Evolutionary conservation across 1,140 invertebrate species (phyloP).

Genomic region (Drosophila arawakana): DNA sequence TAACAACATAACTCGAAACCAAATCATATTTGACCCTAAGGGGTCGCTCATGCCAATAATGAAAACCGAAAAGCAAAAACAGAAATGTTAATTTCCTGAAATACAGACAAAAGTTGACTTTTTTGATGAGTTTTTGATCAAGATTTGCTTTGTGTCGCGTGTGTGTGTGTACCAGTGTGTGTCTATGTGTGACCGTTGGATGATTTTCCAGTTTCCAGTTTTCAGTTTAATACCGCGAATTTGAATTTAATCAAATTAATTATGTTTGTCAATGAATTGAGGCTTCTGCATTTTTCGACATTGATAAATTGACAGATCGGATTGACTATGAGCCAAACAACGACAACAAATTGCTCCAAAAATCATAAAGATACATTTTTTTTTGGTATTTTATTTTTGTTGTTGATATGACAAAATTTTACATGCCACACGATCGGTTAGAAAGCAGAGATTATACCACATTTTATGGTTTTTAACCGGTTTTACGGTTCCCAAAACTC

Average conservation of each 20-base stretch:
- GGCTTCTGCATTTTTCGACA: slow-evolving; percentile 58
- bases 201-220: slow-evolving; percentile 37
- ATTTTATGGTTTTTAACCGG: slow-evolving; percentile 64
- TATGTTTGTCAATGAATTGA: slow-evolving; percentile 73
- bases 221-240: slow-evolving; percentile 55
- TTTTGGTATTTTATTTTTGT: slow-evolving; percentile 7
- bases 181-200: slow-evolving; percentile 57
- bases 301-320: slow-evolving; percentile 78
- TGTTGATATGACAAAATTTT: slow-evolving; percentile 39
- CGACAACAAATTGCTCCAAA: slow-evolving; percentile 67
- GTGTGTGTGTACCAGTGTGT: background rate
- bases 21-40: slow-evolving; percentile 80
- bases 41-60: slow-evolving; percentile 73
- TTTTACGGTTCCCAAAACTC: slow-evolving; percentile 12
- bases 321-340: slow-evolving; percentile 18
- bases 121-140: slow-evolving; percentile 29
- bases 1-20: slow-evolving; percentile 66
- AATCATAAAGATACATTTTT: slow-evolving; percentile 38
- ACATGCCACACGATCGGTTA: slow-evolving; percentile 14
- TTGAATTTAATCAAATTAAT: slow-evolving; percentile 83
- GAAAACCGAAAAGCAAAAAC: slow-evolving; percentile 47
- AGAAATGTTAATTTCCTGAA: slow-evolving; percentile 74
- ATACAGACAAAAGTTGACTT: slow-evolving; percentile 41
- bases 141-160: slow-evolving; percentile 41
- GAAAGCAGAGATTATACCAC: slow-evolving; percentile 62